Conservation (phyloP, 2,113 vertebrate genomes). For the Orientallactaga bullata region DNA sequence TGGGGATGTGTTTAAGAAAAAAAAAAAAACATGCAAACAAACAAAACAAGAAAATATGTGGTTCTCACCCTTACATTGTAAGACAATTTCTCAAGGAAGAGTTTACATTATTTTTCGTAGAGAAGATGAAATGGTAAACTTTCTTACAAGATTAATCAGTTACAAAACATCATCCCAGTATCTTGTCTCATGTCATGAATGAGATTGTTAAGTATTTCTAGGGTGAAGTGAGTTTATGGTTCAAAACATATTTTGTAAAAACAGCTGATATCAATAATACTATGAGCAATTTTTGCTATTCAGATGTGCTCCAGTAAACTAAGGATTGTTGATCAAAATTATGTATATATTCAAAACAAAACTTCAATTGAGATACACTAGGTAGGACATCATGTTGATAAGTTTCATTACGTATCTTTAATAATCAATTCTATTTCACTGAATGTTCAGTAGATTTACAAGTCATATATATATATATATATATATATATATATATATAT, state of each 20-base stretch:
- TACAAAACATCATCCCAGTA: conserved; percentile 67
- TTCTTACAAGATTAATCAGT: conserved; percentile 12
- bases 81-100: conserved; percentile 47
- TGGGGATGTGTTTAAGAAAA: background rate
- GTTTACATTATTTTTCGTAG: conserved; percentile 20
- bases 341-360: background rate
- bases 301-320: conserved; percentile 68
- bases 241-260: conserved; percentile 72
- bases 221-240: conserved; percentile 53
- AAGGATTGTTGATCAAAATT: conserved; percentile 68
- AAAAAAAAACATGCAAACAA: background rate
- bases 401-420: conserved; percentile 30
- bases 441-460: conserved; percentile 56
- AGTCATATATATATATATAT: conserved; percentile 47
- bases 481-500: conserved; percentile 62
- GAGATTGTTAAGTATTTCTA: conserved; percentile 46
- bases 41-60: background rate
- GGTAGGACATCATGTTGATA: conserved; percentile 55
- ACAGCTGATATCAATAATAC: conserved; percentile 78
- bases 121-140: background rate
- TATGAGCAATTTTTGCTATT: conserved; percentile 73
- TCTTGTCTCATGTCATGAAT: conserved; percentile 12
- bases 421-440: conserved; percentile 57
- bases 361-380: conserved; percentile 62
- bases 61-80: background rate